A percentile compares a stretch with the other conserved stretches of the same genome.
These are phyloP conservation scores for Drosophila serrata DNA, from an alignment of 1,140 invertebrate genomes.

Conservation along the genomic window DNA sequence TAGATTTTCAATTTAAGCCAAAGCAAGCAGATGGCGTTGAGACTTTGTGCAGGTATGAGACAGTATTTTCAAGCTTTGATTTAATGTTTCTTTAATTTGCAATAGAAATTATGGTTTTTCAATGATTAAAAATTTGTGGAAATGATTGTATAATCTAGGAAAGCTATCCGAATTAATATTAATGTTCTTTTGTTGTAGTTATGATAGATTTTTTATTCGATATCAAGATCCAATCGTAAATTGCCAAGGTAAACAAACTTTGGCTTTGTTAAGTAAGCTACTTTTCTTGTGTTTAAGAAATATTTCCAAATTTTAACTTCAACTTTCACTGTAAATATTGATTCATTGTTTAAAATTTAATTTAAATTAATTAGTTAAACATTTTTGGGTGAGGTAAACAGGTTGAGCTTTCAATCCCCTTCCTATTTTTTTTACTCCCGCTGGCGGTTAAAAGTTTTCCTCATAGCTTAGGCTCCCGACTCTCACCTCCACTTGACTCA, in stretches of 20 bases:
- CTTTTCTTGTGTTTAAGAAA: no score
- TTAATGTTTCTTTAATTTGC: not conserved
- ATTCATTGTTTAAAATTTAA: not conserved
- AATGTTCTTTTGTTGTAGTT: no score
- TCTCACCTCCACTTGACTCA: conserved; percentile 38
- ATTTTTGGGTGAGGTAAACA: not conserved
- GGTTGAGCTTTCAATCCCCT: not conserved
- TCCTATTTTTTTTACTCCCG: not conserved
- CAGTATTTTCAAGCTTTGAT: not conserved
- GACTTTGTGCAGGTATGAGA: conserved; percentile 25
- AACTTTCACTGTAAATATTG: not conserved
- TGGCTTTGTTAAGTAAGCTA: no score
- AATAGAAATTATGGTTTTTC: not conserved
- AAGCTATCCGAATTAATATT: no score
- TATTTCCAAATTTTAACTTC: not conserved
- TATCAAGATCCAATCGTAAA: no score
- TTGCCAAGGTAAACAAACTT: no score
- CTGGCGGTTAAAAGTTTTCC: conserved; percentile 32
- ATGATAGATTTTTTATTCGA: no score
- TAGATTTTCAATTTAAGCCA: conserved; percentile 75
- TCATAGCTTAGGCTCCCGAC: conserved; percentile 30
- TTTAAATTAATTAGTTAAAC: not conserved
- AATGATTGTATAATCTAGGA: no score
- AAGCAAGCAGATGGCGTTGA: conserved; percentile 58
- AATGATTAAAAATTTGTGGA: no score